phyloP scores from a whole-genome alignment of 1,140 invertebrate genomes.

The Ips typographus region DNA sequence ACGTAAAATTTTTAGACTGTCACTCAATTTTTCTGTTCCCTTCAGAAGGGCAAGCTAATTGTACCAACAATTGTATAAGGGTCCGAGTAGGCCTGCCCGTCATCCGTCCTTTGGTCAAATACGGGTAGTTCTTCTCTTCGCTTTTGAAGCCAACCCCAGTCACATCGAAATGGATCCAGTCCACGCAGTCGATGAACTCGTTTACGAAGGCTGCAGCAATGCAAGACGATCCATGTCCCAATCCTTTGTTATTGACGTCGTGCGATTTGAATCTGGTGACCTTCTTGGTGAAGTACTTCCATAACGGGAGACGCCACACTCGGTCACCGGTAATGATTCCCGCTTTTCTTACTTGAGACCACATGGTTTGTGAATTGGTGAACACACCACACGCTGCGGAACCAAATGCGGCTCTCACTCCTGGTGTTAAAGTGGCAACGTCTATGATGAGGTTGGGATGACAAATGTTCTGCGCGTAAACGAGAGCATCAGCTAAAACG shows the following conservation, averaged over 20 bases:
- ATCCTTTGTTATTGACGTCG: slow-evolving; percentile 66
- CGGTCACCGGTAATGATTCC: slow-evolving; percentile 61
- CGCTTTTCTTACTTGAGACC: slow-evolving; percentile 52
- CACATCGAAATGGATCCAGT: slow-evolving; percentile 73
- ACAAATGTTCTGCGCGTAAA: slow-evolving; percentile 67
- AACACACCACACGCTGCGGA: slow-evolving; percentile 60
- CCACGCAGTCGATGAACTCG: slow-evolving; percentile 65
- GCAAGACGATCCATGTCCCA: slow-evolving; percentile 60
- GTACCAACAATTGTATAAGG: slow-evolving; percentile 60
- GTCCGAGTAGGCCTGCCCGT: slow-evolving; percentile 65
- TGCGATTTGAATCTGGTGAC: slow-evolving; percentile 53
- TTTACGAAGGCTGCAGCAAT: slow-evolving; percentile 70
- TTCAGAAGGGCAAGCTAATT: slow-evolving; percentile 55
- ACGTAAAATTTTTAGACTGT: no score
- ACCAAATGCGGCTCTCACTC: slow-evolving; percentile 57
- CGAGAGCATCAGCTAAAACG: slow-evolving; percentile 73
- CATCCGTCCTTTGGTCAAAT: slow-evolving; percentile 60
- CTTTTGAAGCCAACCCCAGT: slow-evolving; percentile 63
- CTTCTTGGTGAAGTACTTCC: slow-evolving; percentile 59
- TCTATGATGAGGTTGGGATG: slow-evolving; percentile 66
- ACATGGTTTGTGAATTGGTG: slow-evolving; percentile 56
- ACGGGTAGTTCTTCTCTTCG: slow-evolving; percentile 61
- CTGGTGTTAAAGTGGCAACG: slow-evolving; percentile 67
- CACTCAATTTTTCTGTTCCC: slow-evolving; percentile 18
- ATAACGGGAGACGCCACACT: slow-evolving; percentile 66